Conservation (phyloP, 2,888 invertebrate species). For the Trissoscelio sp. region DNA sequence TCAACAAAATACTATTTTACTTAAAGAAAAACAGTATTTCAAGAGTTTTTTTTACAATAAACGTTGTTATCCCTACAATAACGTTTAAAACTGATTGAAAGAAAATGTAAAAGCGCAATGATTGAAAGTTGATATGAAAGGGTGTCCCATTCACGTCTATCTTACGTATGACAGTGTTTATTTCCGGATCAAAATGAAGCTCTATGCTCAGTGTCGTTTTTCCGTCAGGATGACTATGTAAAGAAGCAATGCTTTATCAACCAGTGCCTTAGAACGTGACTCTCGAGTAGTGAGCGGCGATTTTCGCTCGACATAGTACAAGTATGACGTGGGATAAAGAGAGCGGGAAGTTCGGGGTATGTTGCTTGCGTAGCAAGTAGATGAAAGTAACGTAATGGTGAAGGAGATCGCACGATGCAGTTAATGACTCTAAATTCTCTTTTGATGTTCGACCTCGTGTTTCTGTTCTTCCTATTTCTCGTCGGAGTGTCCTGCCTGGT, state of each 20-base stretch:
- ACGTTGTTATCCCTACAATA: no score
- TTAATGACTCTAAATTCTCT: conserved; percentile 93
- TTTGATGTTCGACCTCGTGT: conserved; percentile 95
- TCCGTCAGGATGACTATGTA: conserved; percentile 32
- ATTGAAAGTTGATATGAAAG: no score
- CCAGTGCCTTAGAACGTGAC: conserved; percentile 55
- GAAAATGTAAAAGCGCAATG: no score
- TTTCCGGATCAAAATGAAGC: conserved; percentile 7
- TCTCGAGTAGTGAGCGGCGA: conserved; percentile 26
- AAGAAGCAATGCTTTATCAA: conserved; percentile 30
- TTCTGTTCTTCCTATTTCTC: conserved; percentile 93
- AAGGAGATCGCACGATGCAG: conserved; percentile 86
- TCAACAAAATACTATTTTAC: no score
- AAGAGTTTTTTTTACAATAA: no score
- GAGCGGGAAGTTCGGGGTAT: conserved; percentile 18
- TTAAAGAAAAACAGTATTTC: no score
- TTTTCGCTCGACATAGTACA: conserved; percentile 33
- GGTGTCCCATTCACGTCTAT: no score
- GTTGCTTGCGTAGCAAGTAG: conserved; percentile 45
- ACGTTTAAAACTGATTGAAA: no score
- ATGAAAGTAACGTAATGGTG: conserved; percentile 77
- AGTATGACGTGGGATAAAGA: conserved; percentile 38
- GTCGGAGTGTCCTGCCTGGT: conserved; percentile 92
- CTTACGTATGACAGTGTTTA: neutral
- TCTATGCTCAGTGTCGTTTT: neutral